Evolutionary conservation across 2,113 vertebrate genomes (phyloP), one percentile per base, ranked within the genome.

Genomic region (Orientallactaga bullata): DNA sequence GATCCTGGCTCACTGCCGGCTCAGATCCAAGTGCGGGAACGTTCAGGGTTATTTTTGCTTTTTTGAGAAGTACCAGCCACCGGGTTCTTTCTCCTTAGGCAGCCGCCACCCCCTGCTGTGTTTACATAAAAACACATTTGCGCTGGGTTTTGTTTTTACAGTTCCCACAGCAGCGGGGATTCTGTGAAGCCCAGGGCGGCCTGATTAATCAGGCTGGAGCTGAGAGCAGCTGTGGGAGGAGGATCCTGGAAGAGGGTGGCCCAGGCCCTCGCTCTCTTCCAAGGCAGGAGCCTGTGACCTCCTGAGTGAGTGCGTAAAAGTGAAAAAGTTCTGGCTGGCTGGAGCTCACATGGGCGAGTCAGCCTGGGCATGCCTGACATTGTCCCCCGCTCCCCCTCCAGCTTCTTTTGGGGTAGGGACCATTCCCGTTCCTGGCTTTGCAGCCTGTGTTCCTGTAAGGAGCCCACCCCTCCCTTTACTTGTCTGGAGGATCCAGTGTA

Each of bases 81-180:
- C 6, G 85, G 93, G 93, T 61, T 95, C 91, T 94, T 78, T 88
- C 97, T 95, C 95, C 2, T 51, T 78, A 94, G 89, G 95, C 95
- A 84, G 91, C 79, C 16, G 2, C 72, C 78, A 81, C 35, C 93
- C 74, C 96, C 90, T 93, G 94, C 91, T 89, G 94, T 86, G 97
- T 97, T 97, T 96, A 97, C 97, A 94, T 15, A 83, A 94, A 97
- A 96, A 92, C 97, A 97, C 95, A 87, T 97, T 96, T 97, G 95
- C 94, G 79, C 74, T 66, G 47, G 69, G 91, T 85, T 96, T 97
- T 97, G 95, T 95, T 96, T 96, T 92, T 71, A 84, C 85, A 77
- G 91, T 96, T 92, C 89, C 85, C 90, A 93, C 71, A 51, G 42
- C 55, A 0, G 76, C 82, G 61, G 65, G 78, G 58, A 83, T 91